Percentiles rank a stretch among this genome's conserved stretches.
These are phyloP conservation scores for Erinaceus europaeus DNA, from an alignment of 2,113 vertebrate species.

Conservation along the genomic window DNA sequence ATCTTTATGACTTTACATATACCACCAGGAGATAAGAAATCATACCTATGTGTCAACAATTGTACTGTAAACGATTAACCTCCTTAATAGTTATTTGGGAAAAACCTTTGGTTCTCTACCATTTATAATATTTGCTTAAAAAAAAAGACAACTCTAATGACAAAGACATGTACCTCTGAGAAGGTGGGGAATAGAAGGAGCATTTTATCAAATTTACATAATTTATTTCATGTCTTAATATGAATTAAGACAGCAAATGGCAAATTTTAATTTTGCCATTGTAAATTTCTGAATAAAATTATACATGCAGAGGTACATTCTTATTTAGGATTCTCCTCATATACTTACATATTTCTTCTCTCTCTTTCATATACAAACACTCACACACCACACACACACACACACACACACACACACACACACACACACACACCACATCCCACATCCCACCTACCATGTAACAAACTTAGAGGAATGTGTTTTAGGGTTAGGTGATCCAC, in stretches of 20 bases:
- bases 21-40: no score
- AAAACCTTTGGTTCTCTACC: no score
- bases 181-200: background rate
- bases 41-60: no score
- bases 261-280: background rate
- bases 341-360: background rate
- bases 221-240: background rate
- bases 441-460: no score
- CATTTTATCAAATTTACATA: slow-evolving; percentile 17
- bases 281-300: background rate
- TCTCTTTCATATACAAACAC: background rate
- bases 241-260: slow-evolving; percentile 16
- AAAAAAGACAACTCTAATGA: no score
- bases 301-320: background rate
- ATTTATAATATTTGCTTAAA: no score
- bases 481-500: background rate
- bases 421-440: background rate
- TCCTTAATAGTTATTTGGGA: no score
- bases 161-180: background rate
- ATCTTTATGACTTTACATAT: slow-evolving; percentile 21
- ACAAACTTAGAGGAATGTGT: background rate
- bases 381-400: background rate
- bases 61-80: no score
- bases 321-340: background rate
- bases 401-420: background rate